Conservation (phyloP, 1,140 invertebrate genomes). For the Chironomus striatipennis region DNA sequence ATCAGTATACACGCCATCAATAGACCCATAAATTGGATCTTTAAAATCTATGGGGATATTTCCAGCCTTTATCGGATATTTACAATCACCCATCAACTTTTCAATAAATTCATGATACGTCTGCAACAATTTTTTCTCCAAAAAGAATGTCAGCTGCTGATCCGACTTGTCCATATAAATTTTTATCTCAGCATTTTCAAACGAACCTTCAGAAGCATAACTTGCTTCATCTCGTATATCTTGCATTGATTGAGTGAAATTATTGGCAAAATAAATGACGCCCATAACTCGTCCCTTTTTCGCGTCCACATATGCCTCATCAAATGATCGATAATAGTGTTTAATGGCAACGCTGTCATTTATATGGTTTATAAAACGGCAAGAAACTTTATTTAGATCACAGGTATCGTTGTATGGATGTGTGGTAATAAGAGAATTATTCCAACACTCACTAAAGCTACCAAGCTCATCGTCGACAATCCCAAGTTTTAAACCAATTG, state of each 20-base stretch:
- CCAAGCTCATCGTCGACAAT: conserved; percentile 61
- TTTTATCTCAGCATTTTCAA: conserved; percentile 50
- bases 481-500: conserved; percentile 53
- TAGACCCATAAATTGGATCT: conserved; percentile 59
- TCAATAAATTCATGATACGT: conserved; percentile 51
- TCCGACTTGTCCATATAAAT: conserved; percentile 46
- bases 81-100: conserved; percentile 48
- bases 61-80: conserved; percentile 45
- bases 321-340: conserved; percentile 43
- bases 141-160: conserved; percentile 57
- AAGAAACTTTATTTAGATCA: conserved; percentile 47
- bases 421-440: not conserved
- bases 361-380: conserved; percentile 45
- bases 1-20: conserved; percentile 53
- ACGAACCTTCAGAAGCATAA: conserved; percentile 40
- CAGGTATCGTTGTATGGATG: conserved; percentile 35
- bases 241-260: conserved; percentile 62
- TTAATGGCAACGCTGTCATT: conserved; percentile 17
- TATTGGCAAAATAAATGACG: conserved; percentile 58
- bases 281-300: conserved; percentile 55
- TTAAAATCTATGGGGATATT: conserved; percentile 55
- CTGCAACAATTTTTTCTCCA: conserved; percentile 53
- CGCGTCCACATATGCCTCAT: conserved; percentile 52
- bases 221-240: conserved; percentile 47
- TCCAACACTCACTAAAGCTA: conserved; percentile 24